Evolutionary conservation across 2,888 invertebrate species (phyloP).

Genomic region (Thereva unica): DNA sequence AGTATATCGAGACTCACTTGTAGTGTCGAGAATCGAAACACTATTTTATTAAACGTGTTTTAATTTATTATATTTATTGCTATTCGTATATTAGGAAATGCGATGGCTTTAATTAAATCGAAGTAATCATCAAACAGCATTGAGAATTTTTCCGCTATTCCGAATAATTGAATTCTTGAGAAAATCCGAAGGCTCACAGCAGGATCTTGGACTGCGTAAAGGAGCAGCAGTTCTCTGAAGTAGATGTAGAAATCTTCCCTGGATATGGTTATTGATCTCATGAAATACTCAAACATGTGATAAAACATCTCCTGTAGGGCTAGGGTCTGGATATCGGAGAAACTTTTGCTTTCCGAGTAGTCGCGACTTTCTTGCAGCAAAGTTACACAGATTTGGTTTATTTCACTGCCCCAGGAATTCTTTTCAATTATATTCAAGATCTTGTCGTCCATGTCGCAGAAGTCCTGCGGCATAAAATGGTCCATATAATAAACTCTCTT

Average conservation of each 20-base stretch:
- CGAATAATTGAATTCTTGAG: conserved; percentile 1
- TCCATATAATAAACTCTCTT: neutral
- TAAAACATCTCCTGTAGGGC: conserved; percentile 16
- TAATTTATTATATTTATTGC: neutral
- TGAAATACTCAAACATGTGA: conserved; percentile 12
- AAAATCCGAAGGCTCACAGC: conserved; percentile 9
- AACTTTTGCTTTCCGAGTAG: neutral
- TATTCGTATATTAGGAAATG: neutral
- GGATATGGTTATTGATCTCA: neutral
- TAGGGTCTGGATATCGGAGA: neutral
- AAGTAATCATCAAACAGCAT: conserved; percentile 14
- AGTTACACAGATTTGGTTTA: conserved; percentile 11
- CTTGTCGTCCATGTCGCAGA: neutral
- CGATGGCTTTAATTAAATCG: conserved; percentile 8
- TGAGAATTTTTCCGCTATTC: conserved; percentile 6
- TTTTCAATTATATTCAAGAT: neutral
- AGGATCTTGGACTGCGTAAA: conserved; percentile 7
- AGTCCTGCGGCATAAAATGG: conserved; percentile 2
- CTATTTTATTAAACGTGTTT: too few species aligned
- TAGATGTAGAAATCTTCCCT: conserved; percentile 11
- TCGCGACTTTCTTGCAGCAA: conserved; percentile 1
- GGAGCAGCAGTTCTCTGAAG: conserved; percentile 12
- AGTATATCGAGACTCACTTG: too few species aligned
- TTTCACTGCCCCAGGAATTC: neutral
- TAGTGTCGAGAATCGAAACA: too few species aligned